phyloP scores from a whole-genome alignment of 2,888 invertebrate genomes.

The Drosophila seclusa region DNA sequence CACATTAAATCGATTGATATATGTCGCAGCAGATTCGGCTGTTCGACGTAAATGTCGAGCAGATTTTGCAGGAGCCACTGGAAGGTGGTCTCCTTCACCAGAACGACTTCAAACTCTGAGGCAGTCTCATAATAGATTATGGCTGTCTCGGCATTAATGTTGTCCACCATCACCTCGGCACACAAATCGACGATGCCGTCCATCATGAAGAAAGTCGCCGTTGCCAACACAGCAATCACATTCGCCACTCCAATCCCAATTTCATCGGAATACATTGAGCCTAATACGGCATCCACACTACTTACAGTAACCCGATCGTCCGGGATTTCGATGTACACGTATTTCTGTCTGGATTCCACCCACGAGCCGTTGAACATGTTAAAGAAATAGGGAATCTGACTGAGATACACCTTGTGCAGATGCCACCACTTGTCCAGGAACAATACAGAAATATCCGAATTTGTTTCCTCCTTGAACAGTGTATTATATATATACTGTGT shows the following conservation, averaged over 20 bases:
- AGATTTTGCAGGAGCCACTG: conserved; percentile 90
- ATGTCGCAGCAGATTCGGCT: conserved; percentile 87
- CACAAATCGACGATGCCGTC: conserved; percentile 91
- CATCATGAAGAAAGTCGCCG: conserved; percentile 90
- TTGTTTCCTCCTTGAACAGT: conserved; percentile 90
- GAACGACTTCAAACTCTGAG: conserved; percentile 88
- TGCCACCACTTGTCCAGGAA: conserved; percentile 90
- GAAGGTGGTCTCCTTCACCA: conserved; percentile 88
- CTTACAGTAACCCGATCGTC: conserved; percentile 90
- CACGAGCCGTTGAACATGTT: conserved; percentile 93
- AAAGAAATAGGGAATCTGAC: conserved; percentile 92
- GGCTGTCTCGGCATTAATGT: conserved; percentile 89
- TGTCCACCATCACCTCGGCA: conserved; percentile 90
- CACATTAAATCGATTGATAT: conserved; percentile 89
- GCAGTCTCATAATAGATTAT: conserved; percentile 89
- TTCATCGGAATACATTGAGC: conserved; percentile 91
- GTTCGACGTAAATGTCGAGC: conserved; percentile 87
- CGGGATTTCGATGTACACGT: conserved; percentile 89
- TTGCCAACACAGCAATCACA: conserved; percentile 89
- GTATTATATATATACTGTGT: conserved; percentile 92
- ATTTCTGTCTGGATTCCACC: conserved; percentile 89
- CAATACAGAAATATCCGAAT: conserved; percentile 90
- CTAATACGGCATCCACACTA: conserved; percentile 89
- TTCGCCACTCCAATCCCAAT: conserved; percentile 89
- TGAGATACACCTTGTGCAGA: conserved; percentile 91